Conservation (phyloP, 2,797 vertebrate species). For the Bradypus variegatus region DNA sequence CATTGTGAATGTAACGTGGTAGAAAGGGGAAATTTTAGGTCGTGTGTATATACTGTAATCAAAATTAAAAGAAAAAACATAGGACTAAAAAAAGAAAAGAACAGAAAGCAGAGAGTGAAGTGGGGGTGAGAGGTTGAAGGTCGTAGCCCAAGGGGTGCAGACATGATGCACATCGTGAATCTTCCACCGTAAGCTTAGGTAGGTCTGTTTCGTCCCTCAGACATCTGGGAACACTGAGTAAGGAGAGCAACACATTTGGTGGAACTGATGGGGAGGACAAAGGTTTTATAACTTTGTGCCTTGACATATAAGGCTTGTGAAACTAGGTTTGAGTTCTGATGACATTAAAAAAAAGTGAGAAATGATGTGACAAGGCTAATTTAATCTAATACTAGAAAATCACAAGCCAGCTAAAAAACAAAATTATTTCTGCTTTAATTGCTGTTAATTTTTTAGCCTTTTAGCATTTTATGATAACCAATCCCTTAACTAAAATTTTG, state of each 20-base stretch:
- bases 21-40: too few species aligned
- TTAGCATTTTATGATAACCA: neutral
- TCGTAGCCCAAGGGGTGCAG: neutral
- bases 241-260: fast-evolving
- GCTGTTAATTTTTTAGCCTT: neutral
- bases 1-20: too few species aligned
- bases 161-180: too few species aligned
- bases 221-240: fast-evolving
- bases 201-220: neutral
- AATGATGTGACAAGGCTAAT: neutral
- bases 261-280: too few species aligned
- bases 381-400: neutral
- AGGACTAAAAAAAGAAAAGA: too few species aligned
- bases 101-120: too few species aligned
- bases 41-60: too few species aligned
- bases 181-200: neutral
- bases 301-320: neutral
- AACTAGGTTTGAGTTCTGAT: neutral
- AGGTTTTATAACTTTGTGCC: neutral
- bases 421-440: neutral
- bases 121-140: neutral
- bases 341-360: neutral
- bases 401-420: neutral
- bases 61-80: too few species aligned
- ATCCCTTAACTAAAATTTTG: neutral